Base-by-base conservation (phyloP, 2,888 invertebrate species). In the Laothoe populi region DNA sequence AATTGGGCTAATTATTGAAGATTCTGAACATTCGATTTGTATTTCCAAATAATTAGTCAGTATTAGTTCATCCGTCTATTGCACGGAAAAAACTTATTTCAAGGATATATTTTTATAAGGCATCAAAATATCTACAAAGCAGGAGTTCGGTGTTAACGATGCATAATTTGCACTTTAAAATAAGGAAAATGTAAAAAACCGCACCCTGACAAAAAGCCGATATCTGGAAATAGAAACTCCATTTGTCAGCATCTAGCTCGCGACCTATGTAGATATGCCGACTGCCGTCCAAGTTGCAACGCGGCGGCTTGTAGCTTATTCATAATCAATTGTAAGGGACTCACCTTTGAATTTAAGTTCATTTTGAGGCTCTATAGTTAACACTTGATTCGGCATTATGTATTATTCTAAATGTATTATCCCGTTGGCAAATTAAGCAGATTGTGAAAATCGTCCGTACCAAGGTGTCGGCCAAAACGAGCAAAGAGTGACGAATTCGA, bases 321-420 rank as follows among this genome's bases (percentile, higher is more conserved):
- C 67, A 72, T 59, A 72, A 71, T 78, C 73, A 77, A 75, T 67
- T 69, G 74, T 74, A 67, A 65, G 74, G 71, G 69, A 91, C 96
- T 95, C 94, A 98, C 98, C 98, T 94, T 95, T 95, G 93, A 98
- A 98, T 94, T 96, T 96, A 81, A 98, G 95, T 93, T 98, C 98
- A 92, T 95, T 95, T 92, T 96, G 95, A 78, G 98, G 98, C 83
- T 97, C 97, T 95, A 98, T 97, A 86, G 94, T 94, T 91, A 98
- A 94, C 87, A 97, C 95, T 89, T 97, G 97, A 87, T 96, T 96
- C 79, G 95, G 95, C 92, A 92, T 92, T 83, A 87, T 91, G 81
- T 79, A 79, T 74, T 78, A 72, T 73, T 83, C 94, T 94, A 95
- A 94, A 94, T 88, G 84, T 93, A 66, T 68, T 83, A 81, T 78